phyloP scores from a whole-genome alignment of 1,140 invertebrate genomes.

The Delia radicum region DNA sequence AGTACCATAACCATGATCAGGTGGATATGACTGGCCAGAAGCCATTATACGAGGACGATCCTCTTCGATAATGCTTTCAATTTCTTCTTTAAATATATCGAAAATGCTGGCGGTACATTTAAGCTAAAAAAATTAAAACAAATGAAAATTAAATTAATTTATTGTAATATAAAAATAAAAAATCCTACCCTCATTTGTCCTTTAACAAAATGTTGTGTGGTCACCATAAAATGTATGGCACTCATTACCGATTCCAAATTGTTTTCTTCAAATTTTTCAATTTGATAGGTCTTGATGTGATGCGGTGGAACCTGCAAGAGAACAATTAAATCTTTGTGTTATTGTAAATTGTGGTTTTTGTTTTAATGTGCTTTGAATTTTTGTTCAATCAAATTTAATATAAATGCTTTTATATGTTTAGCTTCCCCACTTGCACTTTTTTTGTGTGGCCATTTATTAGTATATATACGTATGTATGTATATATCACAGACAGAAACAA shows the following conservation, averaged over 20 bases:
- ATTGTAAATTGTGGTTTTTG: neutral
- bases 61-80: conserved; percentile 52
- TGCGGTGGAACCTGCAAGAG: conserved; percentile 45
- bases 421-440: no score
- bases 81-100: conserved; percentile 53
- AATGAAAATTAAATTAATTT: neutral
- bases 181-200: conserved; percentile 58
- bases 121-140: conserved; percentile 35
- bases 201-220: conserved; percentile 60
- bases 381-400: neutral
- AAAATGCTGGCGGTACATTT: conserved; percentile 53
- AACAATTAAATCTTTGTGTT: conserved; percentile 1
- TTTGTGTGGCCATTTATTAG: no score
- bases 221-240: conserved; percentile 59
- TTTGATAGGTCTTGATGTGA: conserved; percentile 52
- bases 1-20: conserved; percentile 48
- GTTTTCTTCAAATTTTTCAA: conserved; percentile 45
- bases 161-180: neutral
- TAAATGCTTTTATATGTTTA: no score
- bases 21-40: conserved; percentile 51
- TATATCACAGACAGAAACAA: no score
- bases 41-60: conserved; percentile 53
- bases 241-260: conserved; percentile 51
- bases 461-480: no score
- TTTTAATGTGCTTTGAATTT: neutral